A percentile compares a stretch with the other conserved stretches of the same genome.
Conservation (phyloP, 2,113 vertebrate genomes). For the Piaya cayana region DNA sequence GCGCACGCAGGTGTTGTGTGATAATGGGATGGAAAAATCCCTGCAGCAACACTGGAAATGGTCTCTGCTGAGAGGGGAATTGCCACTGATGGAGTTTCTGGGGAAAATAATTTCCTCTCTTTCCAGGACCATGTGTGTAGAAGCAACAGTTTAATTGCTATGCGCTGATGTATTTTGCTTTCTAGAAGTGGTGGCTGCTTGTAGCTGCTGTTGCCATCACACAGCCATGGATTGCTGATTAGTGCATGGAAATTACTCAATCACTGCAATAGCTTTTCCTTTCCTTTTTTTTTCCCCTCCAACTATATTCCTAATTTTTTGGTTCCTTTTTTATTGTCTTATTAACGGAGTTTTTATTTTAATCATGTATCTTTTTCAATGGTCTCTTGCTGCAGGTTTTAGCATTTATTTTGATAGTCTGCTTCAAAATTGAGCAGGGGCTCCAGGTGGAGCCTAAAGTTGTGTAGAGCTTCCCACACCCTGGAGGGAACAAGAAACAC, state of each 20-base stretch:
- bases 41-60: neutral
- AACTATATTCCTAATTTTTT: neutral
- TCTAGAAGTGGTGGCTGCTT: neutral
- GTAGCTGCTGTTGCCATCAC: neutral
- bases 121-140: neutral
- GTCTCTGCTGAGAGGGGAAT: neutral
- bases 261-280: neutral
- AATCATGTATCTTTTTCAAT: conserved; percentile 12
- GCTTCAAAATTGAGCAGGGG: conserved; percentile 21
- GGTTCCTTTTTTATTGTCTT: neutral
- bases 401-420: conserved; percentile 26
- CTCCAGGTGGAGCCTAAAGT: conserved; percentile 51
- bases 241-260: neutral
- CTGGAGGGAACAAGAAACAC: neutral
- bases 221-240: neutral
- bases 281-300: neutral
- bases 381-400: conserved; percentile 26
- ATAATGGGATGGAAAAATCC: neutral
- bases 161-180: neutral
- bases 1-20: neutral
- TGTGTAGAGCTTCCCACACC: neutral
- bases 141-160: neutral
- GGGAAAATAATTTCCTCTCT: neutral
- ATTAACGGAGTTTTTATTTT: conserved; percentile 43
- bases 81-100: neutral